Evolutionary conservation across 2,888 invertebrate genomes (phyloP), one percentile per base, ranked within the genome.

Genomic region (Yponomeuta sedellus): DNA sequence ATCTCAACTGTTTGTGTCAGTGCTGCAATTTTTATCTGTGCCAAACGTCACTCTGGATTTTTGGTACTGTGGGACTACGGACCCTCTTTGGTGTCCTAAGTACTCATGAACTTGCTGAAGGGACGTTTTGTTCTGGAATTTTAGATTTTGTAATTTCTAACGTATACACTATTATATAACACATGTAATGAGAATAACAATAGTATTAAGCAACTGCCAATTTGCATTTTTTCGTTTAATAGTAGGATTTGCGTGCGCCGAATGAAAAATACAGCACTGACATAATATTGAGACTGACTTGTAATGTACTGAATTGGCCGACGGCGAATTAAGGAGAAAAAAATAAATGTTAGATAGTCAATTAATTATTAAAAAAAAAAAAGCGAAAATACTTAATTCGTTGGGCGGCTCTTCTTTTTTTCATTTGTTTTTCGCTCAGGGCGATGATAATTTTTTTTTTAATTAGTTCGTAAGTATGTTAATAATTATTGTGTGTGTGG

Each of bases 291-390:
- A 12, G 25, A 5, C 61, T 61, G 61, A 25, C 16, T 25, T 61
- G 19, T 63, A 61, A 61, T 34, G 34, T 61, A 34, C 16, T 61
- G 16, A n/a, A 40, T 4, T 10, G 20, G 19, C 34, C 19, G 63
- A 40, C 34, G 44, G 63, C 40, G 19, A 63, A 63, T 63, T 63
- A 40, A n/a, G 44, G 19, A 19, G 39, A 16, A 63, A 25, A 25
- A 25, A 61, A 25, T 25, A 61, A 6, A 44, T 44, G 11, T 44
- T 44, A 12, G 44, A 44, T 44, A 44, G 44, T 44, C 44, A 44
- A 44, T 44, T 44, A 16, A n/a, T n/a, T n/a, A n/a, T n/a, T n/a
- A n/a, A n/a, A n/a, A 25, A 25, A 44, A 44, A 44, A 44, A 44
- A 16, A 44, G 16, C 11, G 1, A 44, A 44, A 44, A 16, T 16